Evolutionary conservation across 2,888 invertebrate species (phyloP), one percentile per base, ranked within the genome.

Genomic region (Apodemia zela): DNA sequence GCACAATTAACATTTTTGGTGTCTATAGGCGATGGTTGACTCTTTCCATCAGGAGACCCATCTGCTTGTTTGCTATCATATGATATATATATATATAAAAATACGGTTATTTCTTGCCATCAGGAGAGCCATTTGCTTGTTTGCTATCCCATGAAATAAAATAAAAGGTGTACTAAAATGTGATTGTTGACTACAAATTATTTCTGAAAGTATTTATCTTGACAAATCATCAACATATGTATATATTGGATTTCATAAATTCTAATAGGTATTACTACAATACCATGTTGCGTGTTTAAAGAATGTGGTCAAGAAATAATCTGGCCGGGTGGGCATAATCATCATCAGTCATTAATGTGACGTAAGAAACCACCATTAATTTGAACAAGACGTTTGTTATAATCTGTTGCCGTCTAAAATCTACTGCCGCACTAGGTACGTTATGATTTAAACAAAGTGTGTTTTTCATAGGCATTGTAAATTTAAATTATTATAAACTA

Each of bases 331-430:
- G 54, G 54, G 54, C 21, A 29, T 15, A 51, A 51, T 54, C 54
- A 54, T 54, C 54, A 54, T 25, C 25, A 15, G 13, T 54, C 25
- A 21, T 54, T 25, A 25, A 25, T 29, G 54, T 54, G 54, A 54
- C 29, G 54, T 54, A 15, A 45, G 45, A n/a, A n/a, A 51, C 54
- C 25, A 54, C 29, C 54, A 54, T 54, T 25, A 54, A 54, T 54
- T 54, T 54, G 25, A 29, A 25, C 54, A 29, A 54, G 54, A 51
- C 21, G 18, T 21, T 51, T 51, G 54, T 54, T 29, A 25, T 54
- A 29, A 54, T 29, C 54, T 54, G 54, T 15, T 4, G 15, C 54
- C 21, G 29, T 25, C 15, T 25, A 2, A 13, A 21, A 54, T 54
- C 21, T 25, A 11, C 15, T 13, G 13, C 54, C n/a, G n/a, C 15